Evolutionary conservation across 2,797 vertebrate genomes (phyloP), one percentile per base, ranked within the genome.

Genomic region (Valencia hispanica): DNA sequence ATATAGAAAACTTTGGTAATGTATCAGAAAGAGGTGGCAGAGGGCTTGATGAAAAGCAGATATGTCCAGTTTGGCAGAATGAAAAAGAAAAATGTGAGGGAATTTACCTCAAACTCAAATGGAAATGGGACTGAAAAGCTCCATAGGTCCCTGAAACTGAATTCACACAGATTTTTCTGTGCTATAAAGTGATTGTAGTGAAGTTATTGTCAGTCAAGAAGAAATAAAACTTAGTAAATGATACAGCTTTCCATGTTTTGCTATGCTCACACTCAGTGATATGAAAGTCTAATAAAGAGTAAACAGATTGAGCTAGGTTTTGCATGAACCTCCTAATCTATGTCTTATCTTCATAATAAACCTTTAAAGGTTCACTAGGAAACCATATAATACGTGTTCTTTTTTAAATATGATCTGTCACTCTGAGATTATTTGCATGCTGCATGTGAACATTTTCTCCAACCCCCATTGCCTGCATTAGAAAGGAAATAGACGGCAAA

Each of bases 101-200:
- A 84, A 79, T 69, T 88, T 80, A 84, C 75, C 75, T 57, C 78
- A 76, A 70, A 79, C 89, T 84, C 76, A 11, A 76, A 45, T 48
- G 15, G 63, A 76, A 68, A 75, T 41, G 11, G 68, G 57, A 41
- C 57, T 68, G 36, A 48, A 41, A 47, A 39, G 73, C 48, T 80
- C 48, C 55, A 36, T 59, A 15, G 51, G 55, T 53, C 51, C 25
- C 48, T 74, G 55, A 69, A 73, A 61, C 51, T 50, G 34, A 79
- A 79, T 32, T 41, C 20, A 63, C 27, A 63, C 10, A 53, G 72
- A 27, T 45, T 65, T 47, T 48, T 79, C n/a, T 73, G 41, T 61
- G n/a, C 34, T 43, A 22, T 55, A 12, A 61, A 6, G 50, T 2
- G 25, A 74, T 10, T 63, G 32, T 70, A 74, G 20, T 39, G 10